phyloP scores from a whole-genome alignment of 1,140 invertebrate genomes.

The Saxidomus purpurata region DNA sequence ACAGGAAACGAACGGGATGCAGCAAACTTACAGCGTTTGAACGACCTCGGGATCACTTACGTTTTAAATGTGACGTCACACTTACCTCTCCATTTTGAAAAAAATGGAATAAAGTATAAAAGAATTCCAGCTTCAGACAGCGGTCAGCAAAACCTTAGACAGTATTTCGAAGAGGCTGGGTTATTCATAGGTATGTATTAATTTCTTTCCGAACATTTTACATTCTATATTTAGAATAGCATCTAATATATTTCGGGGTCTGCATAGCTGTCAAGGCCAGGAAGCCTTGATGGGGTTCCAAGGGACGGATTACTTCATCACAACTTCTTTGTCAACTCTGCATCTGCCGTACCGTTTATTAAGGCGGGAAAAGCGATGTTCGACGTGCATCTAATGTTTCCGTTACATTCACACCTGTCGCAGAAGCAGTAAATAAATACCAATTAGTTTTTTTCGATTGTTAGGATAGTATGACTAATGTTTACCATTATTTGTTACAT shows the following conservation, averaged over 20 bases:
- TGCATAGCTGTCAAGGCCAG: too few species aligned
- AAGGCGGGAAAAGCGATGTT: too few species aligned
- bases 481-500: slow-evolving; percentile 15
- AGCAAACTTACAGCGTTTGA: slow-evolving; percentile 90
- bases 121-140: slow-evolving; percentile 94
- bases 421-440: not conserved
- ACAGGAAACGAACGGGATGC: slow-evolving; percentile 93
- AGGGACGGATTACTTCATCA: too few species aligned
- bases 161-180: slow-evolving; percentile 96
- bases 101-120: slow-evolving; percentile 92
- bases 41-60: slow-evolving; percentile 84
- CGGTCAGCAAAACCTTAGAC: slow-evolving; percentile 95
- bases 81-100: slow-evolving; percentile 91
- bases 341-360: too few species aligned
- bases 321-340: too few species aligned
- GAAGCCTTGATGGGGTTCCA: not conserved
- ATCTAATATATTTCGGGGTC: too few species aligned
- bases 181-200: slow-evolving; percentile 94
- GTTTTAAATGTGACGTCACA: slow-evolving; percentile 94
- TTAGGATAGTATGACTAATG: not conserved
- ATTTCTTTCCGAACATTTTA: too few species aligned
- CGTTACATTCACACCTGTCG: slow-evolving; percentile 10
- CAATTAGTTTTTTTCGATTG: slow-evolving; percentile 6
- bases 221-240: too few species aligned
- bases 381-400: slow-evolving; percentile 13